phyloP scores from a whole-genome alignment of 2,113 vertebrate genomes.

The Crotophaga sulcirostris region DNA sequence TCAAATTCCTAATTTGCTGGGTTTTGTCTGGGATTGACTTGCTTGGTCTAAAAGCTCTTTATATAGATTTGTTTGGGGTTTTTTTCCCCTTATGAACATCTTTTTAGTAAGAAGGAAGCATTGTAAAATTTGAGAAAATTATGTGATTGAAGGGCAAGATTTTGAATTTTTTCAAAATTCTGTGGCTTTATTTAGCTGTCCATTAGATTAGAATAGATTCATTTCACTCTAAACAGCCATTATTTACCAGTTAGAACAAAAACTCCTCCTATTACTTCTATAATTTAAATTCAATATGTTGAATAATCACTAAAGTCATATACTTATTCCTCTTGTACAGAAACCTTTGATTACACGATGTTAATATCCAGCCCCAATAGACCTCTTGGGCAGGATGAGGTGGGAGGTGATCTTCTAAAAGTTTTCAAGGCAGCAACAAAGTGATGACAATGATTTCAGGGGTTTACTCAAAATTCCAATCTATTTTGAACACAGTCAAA shows the following conservation, averaged over 20 bases:
- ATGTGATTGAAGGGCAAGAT: not conserved
- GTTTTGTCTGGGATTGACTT: not conserved
- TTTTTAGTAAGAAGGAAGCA: not conserved
- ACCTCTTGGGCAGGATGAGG: too few species aligned
- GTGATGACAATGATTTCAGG: too few species aligned
- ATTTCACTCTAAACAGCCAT: not conserved
- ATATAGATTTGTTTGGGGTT: accelerated
- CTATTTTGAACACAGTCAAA: too few species aligned
- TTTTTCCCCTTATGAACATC: not conserved
- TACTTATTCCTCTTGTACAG: not conserved
- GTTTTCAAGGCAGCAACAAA: too few species aligned
- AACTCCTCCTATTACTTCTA: not conserved
- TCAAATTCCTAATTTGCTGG: not conserved
- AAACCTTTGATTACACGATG: not conserved
- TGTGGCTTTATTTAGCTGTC: not conserved
- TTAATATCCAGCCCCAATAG: too few species aligned
- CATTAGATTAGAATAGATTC: not conserved
- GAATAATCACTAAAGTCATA: not conserved
- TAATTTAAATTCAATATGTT: not conserved
- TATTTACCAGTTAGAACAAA: not conserved
- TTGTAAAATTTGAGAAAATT: not conserved
- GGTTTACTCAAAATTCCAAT: too few species aligned
- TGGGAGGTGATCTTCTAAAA: too few species aligned
- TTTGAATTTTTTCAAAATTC: not conserved
- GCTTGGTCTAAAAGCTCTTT: not conserved